A percentile compares a stretch with the other conserved stretches of the same genome.
Evolutionary conservation across 2,113 vertebrate genomes (phyloP).

Genomic region (Circaetus gallicus): DNA sequence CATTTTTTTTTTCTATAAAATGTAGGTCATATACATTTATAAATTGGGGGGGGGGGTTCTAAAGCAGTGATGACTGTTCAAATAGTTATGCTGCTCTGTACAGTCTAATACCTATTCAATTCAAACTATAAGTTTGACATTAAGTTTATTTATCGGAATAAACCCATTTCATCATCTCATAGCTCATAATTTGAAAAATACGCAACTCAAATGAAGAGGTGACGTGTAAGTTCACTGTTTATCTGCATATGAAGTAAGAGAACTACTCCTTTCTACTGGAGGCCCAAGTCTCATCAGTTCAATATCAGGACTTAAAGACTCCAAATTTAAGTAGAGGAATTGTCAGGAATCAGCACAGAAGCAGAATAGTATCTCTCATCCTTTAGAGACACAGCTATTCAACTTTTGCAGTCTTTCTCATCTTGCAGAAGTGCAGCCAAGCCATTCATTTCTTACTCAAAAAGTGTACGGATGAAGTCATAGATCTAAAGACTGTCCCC

Average conservation of each 20-base stretch:
- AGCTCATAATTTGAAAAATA: conserved; percentile 69
- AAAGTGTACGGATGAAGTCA: conserved; percentile 65
- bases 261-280: conserved; percentile 63
- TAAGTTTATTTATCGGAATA: conserved; percentile 67
- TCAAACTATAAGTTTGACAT: conserved; percentile 74
- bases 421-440: conserved; percentile 71
- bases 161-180: conserved; percentile 70
- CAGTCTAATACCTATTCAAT: conserved; percentile 69
- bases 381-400: conserved; percentile 70
- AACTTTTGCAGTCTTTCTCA: conserved; percentile 69
- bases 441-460: conserved; percentile 73
- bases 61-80: conserved; percentile 76
- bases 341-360: conserved; percentile 66
- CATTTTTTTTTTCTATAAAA: conserved; percentile 78
- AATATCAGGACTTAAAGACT: conserved; percentile 35
- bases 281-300: conserved; percentile 65
- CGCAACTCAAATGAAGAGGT: conserved; percentile 64
- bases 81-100: conserved; percentile 75
- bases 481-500: conserved; percentile 67
- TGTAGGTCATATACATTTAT: conserved; percentile 81
- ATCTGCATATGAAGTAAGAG: conserved; percentile 66
- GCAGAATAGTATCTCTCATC: conserved; percentile 62
- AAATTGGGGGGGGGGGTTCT: conserved; percentile 68
- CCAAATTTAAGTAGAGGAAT: conserved; percentile 58
- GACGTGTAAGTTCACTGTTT: conserved; percentile 63